Percentiles rank a stretch among this genome's conserved stretches.
phyloP scores from a whole-genome alignment of 2,113 vertebrate genomes.

The Rafetus swinhoei region DNA sequence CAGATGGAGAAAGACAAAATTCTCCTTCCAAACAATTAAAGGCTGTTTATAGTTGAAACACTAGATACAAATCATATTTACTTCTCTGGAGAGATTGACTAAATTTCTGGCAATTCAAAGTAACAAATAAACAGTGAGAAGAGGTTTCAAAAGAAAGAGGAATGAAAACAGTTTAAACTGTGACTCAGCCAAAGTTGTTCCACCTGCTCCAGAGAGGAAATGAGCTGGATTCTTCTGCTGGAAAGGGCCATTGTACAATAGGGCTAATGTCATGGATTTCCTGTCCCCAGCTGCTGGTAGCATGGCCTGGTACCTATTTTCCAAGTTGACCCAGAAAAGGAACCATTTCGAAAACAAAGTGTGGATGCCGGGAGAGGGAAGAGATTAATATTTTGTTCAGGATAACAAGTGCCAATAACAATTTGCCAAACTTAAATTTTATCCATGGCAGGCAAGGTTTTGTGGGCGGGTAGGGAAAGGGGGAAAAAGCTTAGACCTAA shows the following conservation, averaged over 20 bases:
- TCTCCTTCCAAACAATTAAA: background rate
- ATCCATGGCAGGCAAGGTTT: slow-evolving; percentile 13
- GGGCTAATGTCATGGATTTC: background rate
- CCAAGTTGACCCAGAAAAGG: background rate
- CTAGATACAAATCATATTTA: background rate
- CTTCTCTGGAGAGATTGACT: slow-evolving; percentile 3
- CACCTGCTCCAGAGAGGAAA: slow-evolving; percentile 60
- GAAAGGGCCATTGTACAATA: background rate
- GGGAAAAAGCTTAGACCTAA: slow-evolving; percentile 23
- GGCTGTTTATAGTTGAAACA: background rate
- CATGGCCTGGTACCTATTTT: background rate
- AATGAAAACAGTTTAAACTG: background rate
- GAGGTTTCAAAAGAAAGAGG: background rate
- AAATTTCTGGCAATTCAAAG: background rate
- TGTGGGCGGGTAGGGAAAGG: background rate
- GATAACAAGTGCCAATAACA: background rate
- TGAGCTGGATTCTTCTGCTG: slow-evolving; percentile 21
- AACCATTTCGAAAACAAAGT: background rate
- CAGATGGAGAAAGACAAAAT: background rate
- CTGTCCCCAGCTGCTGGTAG: slow-evolving; percentile 19
- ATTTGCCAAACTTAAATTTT: background rate
- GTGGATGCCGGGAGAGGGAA: background rate
- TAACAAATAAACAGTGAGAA: background rate
- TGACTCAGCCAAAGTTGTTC: background rate
- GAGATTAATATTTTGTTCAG: background rate